Evolutionary conservation across 2,797 vertebrate species (phyloP).

Genomic region (Cuniculus paca): DNA sequence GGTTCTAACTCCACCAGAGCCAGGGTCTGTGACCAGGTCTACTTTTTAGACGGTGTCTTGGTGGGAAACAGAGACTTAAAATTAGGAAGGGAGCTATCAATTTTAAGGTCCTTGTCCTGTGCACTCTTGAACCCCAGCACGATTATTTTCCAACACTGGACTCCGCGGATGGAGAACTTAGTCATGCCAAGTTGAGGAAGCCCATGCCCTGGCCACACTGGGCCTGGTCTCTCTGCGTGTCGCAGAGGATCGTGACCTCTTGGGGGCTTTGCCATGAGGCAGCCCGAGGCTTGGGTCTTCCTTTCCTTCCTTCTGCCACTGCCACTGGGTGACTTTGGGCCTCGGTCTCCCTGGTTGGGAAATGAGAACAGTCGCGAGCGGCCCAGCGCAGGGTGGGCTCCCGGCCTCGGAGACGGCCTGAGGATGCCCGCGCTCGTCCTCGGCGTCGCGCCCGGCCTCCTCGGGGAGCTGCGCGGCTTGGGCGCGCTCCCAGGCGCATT

Average conservation of each 20-base stretch:
- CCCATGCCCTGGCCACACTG: neutral
- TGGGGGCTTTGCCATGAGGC: neutral
- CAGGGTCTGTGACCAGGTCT: neutral
- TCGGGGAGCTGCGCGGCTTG: constrained; percentile 67
- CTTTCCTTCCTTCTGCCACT: neutral
- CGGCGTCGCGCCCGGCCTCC: constrained; percentile 65
- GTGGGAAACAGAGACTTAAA: neutral
- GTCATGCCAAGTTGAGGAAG: neutral
- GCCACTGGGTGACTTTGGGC: no score
- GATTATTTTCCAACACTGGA: neutral
- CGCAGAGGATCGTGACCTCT: neutral
- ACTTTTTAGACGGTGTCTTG: neutral
- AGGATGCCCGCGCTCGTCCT: constrained; percentile 51
- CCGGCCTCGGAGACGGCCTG: neutral
- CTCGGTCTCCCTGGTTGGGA: neutral
- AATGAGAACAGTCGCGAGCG: neutral
- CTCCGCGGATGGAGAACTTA: neutral
- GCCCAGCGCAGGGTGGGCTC: neutral
- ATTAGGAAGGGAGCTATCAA: neutral
- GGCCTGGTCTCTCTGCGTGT: neutral
- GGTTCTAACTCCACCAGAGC: neutral
- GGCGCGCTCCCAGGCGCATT: constrained; percentile 81
- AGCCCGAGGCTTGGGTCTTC: neutral
- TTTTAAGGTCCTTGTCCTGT: neutral
- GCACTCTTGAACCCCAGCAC: neutral